phyloP scores from a whole-genome alignment of 2,113 vertebrate genomes.

The Dromaius novaehollandiae region DNA sequence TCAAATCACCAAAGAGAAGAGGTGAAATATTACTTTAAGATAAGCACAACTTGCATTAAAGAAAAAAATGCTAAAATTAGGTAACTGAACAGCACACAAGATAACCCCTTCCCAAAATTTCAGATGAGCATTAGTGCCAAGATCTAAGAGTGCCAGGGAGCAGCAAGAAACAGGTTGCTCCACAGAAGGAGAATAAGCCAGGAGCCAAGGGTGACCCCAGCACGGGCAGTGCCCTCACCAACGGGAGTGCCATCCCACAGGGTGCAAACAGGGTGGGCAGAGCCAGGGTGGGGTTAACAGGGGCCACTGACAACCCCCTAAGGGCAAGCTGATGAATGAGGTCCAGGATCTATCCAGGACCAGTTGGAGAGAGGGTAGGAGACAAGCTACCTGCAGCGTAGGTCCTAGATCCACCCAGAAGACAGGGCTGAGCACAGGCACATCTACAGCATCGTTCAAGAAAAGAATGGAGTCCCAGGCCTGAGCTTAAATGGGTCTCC shows the following conservation, averaged over 20 bases:
- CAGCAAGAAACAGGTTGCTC: not conserved
- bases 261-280: not conserved
- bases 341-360: not conserved
- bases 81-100: not conserved
- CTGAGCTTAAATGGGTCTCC: not conserved
- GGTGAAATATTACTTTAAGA: not conserved
- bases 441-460: fast-evolving
- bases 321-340: not conserved
- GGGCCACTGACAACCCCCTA: not conserved
- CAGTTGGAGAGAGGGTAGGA: not conserved
- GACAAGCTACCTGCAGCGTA: too few species aligned
- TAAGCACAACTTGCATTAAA: not conserved
- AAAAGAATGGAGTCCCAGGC: not conserved
- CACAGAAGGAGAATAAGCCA: not conserved
- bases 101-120: not conserved
- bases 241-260: not conserved
- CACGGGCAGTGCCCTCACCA: not conserved
- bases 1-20: not conserved
- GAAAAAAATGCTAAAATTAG: not conserved
- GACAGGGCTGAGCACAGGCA: not conserved
- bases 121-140: not conserved
- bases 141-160: not conserved
- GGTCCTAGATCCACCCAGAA: not conserved
- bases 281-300: not conserved
- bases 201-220: not conserved